A percentile compares a stretch with the other conserved stretches of the same genome.
phyloP scores from a whole-genome alignment of 2,797 vertebrate genomes.

The Chromobotia macracanthus region DNA sequence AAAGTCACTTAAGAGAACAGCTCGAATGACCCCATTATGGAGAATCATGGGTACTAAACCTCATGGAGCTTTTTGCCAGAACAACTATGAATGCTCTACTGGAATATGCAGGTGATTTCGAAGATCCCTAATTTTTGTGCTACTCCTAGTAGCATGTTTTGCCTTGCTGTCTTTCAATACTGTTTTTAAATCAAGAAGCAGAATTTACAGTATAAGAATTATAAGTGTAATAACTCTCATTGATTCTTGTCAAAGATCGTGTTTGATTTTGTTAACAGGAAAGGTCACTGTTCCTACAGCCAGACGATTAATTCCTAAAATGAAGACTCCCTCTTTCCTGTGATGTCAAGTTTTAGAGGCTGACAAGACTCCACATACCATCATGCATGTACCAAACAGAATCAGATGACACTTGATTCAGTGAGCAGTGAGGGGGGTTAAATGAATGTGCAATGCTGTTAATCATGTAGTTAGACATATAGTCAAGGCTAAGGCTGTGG shows the following conservation, averaged over 20 bases:
- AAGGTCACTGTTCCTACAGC: constrained; percentile 72
- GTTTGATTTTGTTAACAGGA: constrained; percentile 58
- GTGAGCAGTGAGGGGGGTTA: constrained; percentile 8
- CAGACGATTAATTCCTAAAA: constrained; percentile 61
- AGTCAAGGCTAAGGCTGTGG: constrained; percentile 13
- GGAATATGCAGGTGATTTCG: constrained; percentile 76
- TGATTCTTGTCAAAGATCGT: neutral
- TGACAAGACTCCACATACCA: neutral
- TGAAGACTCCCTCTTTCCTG: constrained; percentile 5
- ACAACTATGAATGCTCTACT: constrained; percentile 75
- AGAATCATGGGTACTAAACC: constrained; percentile 82
- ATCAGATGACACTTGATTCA: constrained; percentile 22
- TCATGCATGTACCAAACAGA: constrained; percentile 20
- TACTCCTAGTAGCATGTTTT: neutral
- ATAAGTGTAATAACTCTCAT: neutral
- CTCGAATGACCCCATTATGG: constrained; percentile 80
- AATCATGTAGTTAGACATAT: constrained; percentile 34
- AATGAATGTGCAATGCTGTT: constrained; percentile 39
- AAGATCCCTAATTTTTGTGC: neutral
- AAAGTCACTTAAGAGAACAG: constrained; percentile 46
- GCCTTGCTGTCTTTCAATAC: neutral
- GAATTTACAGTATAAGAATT: neutral
- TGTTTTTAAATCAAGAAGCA: neutral
- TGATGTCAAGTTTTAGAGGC: constrained; percentile 5
- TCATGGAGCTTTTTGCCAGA: constrained; percentile 74